A percentile compares a stretch with the other conserved stretches of the same genome.
Evolutionary conservation across 2,888 invertebrate genomes (phyloP).

Genomic region (Acronicta alni): DNA sequence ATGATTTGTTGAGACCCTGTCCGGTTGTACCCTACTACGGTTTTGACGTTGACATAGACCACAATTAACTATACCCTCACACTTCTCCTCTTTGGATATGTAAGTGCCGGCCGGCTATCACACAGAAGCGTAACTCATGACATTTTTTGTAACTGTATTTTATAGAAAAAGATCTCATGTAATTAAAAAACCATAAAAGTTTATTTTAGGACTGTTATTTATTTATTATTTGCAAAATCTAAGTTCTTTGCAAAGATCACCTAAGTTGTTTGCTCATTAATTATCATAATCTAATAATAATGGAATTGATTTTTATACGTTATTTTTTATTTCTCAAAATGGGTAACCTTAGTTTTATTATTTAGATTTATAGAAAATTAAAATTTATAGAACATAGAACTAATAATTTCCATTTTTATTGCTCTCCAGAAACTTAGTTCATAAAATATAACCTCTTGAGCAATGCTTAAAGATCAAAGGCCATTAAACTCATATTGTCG

Average conservation of each 20-base stretch:
- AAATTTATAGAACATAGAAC: background rate
- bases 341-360: slow-evolving; percentile 24
- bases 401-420: slow-evolving; percentile 29
- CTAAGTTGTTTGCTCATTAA: too few relatives aligned
- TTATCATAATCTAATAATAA: too few relatives aligned
- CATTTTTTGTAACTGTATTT: background rate
- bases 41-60: slow-evolving; percentile 71
- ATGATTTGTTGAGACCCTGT: slow-evolving; percentile 29
- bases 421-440: slow-evolving; percentile 26
- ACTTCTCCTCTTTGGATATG: slow-evolving; percentile 59
- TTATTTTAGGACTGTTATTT: too few relatives aligned
- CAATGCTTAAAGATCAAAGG: slow-evolving; percentile 37
- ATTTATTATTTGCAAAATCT: too few relatives aligned
- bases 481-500: slow-evolving; percentile 40
- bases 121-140: slow-evolving; percentile 31
- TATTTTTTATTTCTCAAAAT: background rate
- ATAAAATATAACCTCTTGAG: slow-evolving; percentile 31
- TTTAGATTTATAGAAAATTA: background rate
- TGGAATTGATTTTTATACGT: too few relatives aligned
- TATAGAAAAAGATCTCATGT: too few relatives aligned
- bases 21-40: slow-evolving; percentile 40
- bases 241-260: too few relatives aligned
- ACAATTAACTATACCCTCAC: slow-evolving; percentile 73
- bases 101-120: slow-evolving; percentile 53
- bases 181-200: too few relatives aligned